These are phyloP conservation scores for Halyomorpha halys DNA, from an alignment of 1,140 invertebrate genomes.

Conservation along the genomic window DNA sequence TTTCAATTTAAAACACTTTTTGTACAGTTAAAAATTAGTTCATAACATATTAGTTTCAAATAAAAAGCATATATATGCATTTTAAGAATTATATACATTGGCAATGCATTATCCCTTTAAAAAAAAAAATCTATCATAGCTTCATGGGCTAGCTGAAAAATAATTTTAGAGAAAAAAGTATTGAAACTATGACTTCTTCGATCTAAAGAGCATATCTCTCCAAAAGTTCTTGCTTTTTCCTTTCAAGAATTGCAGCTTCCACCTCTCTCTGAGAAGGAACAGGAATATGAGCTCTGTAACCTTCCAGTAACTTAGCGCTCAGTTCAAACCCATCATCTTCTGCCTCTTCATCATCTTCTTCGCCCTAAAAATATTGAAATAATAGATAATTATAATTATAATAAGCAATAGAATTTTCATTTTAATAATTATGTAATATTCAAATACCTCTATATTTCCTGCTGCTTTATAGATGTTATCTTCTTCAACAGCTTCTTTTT, in stretches of 20 bases:
- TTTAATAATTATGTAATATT: not conserved
- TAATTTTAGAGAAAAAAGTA: no score
- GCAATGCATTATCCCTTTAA: no score
- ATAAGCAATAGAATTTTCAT: not conserved
- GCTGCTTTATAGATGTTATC: conserved; percentile 27
- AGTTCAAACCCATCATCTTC: conserved; percentile 35
- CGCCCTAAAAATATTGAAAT: conserved; percentile 5
- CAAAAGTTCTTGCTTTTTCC: conserved; percentile 71
- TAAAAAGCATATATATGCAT: no score
- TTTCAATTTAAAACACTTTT: no score
- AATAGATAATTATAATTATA: not conserved
- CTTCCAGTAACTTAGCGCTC: conserved; percentile 19
- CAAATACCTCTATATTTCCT: not conserved
- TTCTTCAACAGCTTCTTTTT: conserved; percentile 42
- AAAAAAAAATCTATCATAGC: no score
- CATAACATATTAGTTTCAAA: no score
- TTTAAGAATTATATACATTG: no score
- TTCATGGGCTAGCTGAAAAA: no score
- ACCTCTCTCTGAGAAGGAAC: conserved; percentile 83
- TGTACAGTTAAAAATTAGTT: no score
- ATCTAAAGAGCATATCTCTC: conserved; percentile 27
- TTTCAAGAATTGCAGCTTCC: conserved; percentile 72
- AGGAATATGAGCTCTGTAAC: conserved; percentile 69
- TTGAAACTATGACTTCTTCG: not conserved
- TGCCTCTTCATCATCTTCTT: conserved; percentile 26